Conservation (phyloP, 2,797 vertebrate genomes). For the Takifugu ocellatus region DNA sequence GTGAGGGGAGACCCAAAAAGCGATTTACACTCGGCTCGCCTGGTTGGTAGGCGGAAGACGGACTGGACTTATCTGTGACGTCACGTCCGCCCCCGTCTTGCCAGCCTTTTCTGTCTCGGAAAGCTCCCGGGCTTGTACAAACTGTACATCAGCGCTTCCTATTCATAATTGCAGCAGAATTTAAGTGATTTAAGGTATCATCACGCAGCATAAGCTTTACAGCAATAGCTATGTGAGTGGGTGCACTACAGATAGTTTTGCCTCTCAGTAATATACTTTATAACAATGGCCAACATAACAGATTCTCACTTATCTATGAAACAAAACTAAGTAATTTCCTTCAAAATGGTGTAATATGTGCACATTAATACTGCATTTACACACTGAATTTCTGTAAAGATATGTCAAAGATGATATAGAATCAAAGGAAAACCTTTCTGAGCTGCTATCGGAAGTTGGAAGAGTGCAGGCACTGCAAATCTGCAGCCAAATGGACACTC, state of each 20-base stretch:
- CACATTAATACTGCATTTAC: not conserved
- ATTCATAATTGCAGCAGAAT: not conserved
- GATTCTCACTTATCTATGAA: too few species aligned
- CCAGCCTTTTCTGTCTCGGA: not conserved
- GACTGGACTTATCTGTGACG: constrained; percentile 62
- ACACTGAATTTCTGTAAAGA: too few species aligned
- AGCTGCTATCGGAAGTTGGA: not conserved
- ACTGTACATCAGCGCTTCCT: not conserved
- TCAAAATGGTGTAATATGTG: not conserved
- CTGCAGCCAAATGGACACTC: constrained; percentile 11
- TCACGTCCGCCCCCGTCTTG: constrained; percentile 67
- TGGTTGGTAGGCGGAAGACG: constrained; percentile 60
- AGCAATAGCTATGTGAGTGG: too few species aligned
- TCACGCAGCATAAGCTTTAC: not conserved
- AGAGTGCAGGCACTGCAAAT: constrained; percentile 5
- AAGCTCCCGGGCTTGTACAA: not conserved
- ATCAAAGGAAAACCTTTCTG: not conserved
- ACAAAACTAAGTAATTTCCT: too few species aligned
- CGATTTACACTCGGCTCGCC: constrained; percentile 48
- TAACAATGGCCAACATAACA: not conserved
- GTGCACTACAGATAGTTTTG: too few species aligned
- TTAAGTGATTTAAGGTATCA: not conserved
- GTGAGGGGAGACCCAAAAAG: constrained; percentile 30
- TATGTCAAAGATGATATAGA: too few species aligned
- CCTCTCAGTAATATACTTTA: not conserved